These are phyloP conservation scores for Polia nebulosa DNA, from an alignment of 2,888 invertebrate genomes.

Conservation along the genomic window DNA sequence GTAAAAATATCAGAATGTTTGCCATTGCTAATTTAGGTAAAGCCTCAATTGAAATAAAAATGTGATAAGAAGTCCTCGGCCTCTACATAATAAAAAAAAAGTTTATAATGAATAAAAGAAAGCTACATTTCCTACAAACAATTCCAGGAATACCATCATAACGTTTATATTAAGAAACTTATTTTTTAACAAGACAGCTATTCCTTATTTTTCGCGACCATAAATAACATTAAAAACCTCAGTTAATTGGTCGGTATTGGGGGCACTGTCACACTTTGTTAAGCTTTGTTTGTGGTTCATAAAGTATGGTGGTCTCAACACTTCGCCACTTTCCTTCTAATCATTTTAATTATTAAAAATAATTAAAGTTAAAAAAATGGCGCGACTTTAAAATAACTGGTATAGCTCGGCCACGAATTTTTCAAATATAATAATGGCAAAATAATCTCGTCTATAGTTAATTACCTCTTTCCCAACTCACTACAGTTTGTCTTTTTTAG, in stretches of 20 bases:
- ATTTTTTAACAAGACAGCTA: slow-evolving; percentile 8
- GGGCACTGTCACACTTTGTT: slow-evolving; percentile 72
- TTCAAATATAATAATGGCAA: too few species aligned
- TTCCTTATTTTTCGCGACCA: slow-evolving; percentile 20
- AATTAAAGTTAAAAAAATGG: slow-evolving; percentile 57
- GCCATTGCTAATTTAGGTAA: too few species aligned
- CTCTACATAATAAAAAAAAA: too few species aligned
- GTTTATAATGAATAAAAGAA: too few species aligned
- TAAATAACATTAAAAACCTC: slow-evolving; percentile 41
- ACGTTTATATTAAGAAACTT: neutral
- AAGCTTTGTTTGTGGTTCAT: slow-evolving; percentile 69
- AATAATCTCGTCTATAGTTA: too few species aligned
- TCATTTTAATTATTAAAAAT: slow-evolving; percentile 73
- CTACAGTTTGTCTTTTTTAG: neutral
- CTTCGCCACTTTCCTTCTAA: slow-evolving; percentile 61
- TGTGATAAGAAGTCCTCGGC: too few species aligned
- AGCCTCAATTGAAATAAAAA: too few species aligned
- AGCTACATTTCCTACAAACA: neutral
- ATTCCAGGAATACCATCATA: neutral
- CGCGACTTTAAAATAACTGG: slow-evolving; percentile 4
- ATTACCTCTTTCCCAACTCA: too few species aligned
- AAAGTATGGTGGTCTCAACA: slow-evolving; percentile 66
- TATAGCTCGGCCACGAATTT: neutral
- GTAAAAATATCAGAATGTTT: too few species aligned
- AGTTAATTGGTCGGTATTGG: slow-evolving; percentile 65